These are phyloP conservation scores for Cryptotis parvus DNA, from an alignment of 2,113 vertebrate genomes.

Conservation along the genomic window DNA sequence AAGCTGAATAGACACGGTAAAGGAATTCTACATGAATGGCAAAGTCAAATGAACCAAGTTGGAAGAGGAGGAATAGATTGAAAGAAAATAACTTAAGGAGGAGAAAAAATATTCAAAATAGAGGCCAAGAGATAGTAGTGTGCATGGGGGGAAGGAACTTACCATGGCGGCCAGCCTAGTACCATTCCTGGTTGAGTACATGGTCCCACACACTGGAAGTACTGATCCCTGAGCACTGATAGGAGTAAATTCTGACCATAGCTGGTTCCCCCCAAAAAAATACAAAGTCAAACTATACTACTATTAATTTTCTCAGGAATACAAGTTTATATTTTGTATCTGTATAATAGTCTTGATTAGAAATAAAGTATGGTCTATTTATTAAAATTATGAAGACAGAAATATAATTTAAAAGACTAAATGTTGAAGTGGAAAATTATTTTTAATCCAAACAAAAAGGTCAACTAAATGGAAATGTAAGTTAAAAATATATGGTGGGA, in stretches of 20 bases:
- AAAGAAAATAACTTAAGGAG: not conserved
- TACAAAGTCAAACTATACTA: not conserved
- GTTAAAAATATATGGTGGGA: not conserved
- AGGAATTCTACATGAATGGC: not conserved
- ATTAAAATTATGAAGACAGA: no score
- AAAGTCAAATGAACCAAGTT: not conserved
- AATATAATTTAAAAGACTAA: no score
- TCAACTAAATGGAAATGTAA: not conserved
- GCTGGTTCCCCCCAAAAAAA: no score
- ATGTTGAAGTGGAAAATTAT: not conserved
- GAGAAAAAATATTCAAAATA: not conserved
- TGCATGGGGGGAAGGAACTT: no score
- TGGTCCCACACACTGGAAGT: no score
- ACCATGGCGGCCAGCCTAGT: no score
- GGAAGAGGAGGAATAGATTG: not conserved
- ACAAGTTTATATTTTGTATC: not conserved
- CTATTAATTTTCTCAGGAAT: slow-evolving; percentile 21
- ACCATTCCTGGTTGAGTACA: no score
- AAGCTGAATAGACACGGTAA: not conserved
- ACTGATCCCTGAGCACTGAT: no score
- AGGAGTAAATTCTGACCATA: no score
- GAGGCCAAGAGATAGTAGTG: no score
- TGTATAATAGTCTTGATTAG: no score
- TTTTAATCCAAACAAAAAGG: not conserved
- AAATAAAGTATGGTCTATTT: not conserved